A percentile compares a stretch with the other conserved stretches of the same genome.
Conservation (phyloP, 2,888 invertebrate species). For the Rotaria magnacalcarata region DNA sequence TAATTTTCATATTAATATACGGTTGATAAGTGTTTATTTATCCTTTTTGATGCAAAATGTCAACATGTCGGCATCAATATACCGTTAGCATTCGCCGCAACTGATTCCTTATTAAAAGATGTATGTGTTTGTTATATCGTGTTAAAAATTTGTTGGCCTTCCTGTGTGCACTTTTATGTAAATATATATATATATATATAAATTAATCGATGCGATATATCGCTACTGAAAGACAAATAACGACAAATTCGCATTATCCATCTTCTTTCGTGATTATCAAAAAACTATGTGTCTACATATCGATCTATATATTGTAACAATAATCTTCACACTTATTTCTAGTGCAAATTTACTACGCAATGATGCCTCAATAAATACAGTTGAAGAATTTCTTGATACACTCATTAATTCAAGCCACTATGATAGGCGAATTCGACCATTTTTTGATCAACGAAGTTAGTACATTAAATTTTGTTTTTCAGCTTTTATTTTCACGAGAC, state of each 20-base stretch:
- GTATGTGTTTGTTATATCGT: background rate
- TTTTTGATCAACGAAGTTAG: slow-evolving; percentile 43
- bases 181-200: background rate
- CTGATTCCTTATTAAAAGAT: background rate
- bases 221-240: background rate
- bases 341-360: slow-evolving; percentile 18
- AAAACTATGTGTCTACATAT: background rate
- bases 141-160: background rate
- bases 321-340: slow-evolving; percentile 40
- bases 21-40: background rate
- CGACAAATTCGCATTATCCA: background rate
- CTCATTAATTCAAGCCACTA: slow-evolving; percentile 41
- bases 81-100: background rate
- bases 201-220: background rate
- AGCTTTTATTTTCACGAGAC: background rate
- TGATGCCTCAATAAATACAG: slow-evolving; percentile 38
- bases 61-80: background rate
- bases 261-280: background rate
- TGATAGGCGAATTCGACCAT: slow-evolving; percentile 46
- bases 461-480: no score
- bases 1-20: background rate
- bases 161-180: background rate
- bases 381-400: slow-evolving; percentile 46
- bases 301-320: background rate
- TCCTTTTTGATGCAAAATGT: background rate